Base-by-base conservation (phyloP, 2,797 vertebrate species). In the Thunnus albacares region DNA sequence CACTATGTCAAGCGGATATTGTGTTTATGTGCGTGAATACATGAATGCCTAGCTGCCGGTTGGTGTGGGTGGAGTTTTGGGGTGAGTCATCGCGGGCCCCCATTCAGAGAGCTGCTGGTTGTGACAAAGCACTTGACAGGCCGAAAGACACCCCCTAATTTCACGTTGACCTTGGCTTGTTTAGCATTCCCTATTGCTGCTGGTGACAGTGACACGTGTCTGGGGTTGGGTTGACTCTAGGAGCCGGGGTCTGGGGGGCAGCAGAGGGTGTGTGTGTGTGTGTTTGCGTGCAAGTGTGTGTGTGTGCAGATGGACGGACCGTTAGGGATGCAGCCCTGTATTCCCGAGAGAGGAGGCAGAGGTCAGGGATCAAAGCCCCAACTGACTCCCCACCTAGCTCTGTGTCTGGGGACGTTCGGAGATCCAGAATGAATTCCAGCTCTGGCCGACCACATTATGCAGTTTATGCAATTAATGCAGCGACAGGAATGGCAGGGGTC, bases 301-400 rank as follows among this genome's bases (percentile, higher is more conserved):
- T 77, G 75, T 84, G 89, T 81, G 90, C 92, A 94, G 92, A 92
- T 92, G 92, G 93, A 91, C 75, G 49, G 77, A 90, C 92, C 91
- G 91, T 93, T 93, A 85, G 77, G 67, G 89, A 90, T 79, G 87
- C 87, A 76, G 79, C n/a, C 71, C 68, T 61, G 58, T 82, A 84
- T 84, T 89, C 92, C 91, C 91, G 51, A 53, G 87, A 83, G 87
- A 74, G 62, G 71, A 70, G 75, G 61, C 75, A 79, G 86, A 87
- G 93, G 93, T 94, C 90, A 91, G 75, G 77, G 93, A 80, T 93
- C 92, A 90, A 86, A 91, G 85, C 79, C 80, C 79, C 84, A 63
- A 76, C 89, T 77, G 86, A 86, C 72, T 72, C 87, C 62, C 82
- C 64, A 51, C 82, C 64, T 71, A 22, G 60, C 80, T 49, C 58